Base-by-base conservation (phyloP, 2,113 vertebrate species). In the Brienomyrus longianalis region DNA sequence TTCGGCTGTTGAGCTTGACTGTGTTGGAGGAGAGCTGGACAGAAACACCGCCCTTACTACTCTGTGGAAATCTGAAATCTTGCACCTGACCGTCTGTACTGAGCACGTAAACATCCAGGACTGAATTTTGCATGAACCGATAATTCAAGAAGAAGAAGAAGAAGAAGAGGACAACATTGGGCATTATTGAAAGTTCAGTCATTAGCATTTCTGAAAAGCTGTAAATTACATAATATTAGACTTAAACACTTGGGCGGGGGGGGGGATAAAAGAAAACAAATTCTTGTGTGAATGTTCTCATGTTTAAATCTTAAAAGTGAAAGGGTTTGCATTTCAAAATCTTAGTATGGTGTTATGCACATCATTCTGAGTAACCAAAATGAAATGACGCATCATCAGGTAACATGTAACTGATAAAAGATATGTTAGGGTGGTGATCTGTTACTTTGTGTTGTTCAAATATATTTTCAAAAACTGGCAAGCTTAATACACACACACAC, bases 51-150 rank as follows among this genome's bases (percentile, higher is more conserved):
- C 96, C 97, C 93, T 97, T 97, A 94, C 96, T 97, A 91, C 97
- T 96, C 92, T 99, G 97, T 93, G 98, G 98, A 95, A 99, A 99
- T 95, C 96, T 97, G 92, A 99, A 98, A 94, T 99, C 98, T 92
- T 99, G 97, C 93, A 99, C 97, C 93, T 99, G 98, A 90, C 98
- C 98, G 91, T 99, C 98, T 4, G 98, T 99, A 94, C 97, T 98
- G 92, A 99, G 97, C 7, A 99, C 98, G 45, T 98, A 98, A 91
- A 99, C 98, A 93, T 99, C 98, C 92, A 99, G 95, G 94, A 99
- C 98, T 99, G 94, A 66, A 90, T 43, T 74, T 80, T 91, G 90
- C 86, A 92, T 91, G 93, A 87, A 9, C 48, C 50, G 31, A 90
- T 23, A 91, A 84, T 31, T 70, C n/a, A 88, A n/a, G 48, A 77